Base-by-base conservation (phyloP, 2,888 invertebrate genomes). In the Lepidonotus clava region DNA sequence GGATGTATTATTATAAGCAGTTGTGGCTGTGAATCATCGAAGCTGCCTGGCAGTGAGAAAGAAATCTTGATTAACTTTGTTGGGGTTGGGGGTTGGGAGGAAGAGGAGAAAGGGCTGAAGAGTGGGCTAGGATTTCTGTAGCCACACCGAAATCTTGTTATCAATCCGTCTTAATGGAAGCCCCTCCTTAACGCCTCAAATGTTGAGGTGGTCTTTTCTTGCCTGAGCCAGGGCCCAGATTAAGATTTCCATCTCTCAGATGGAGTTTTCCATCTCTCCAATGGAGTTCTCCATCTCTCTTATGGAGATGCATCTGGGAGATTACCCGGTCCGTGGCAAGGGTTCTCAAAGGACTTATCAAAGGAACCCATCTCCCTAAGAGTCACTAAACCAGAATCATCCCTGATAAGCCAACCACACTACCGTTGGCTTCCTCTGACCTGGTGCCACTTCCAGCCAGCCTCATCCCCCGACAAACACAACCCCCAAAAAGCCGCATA, bases 231-330 rank as follows among this genome's bases (percentile, higher is more conserved):
- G 21, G 21, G 61, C 24, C 8, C 24, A n/a, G 28, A 61, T 61
- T 11, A 61, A 61, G 61, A 61, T 61, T 61, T 61, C 61, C n/a
- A 61, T 61, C 61, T n/a, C n/a, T 28, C n/a, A n/a, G 61, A 18
- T 28, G 28, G 61, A 28, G 61, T n/a, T n/a, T n/a, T n/a, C n/a
- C n/a, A n/a, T n/a, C 53, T 24, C 24, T 6, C 24, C 11, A 24
- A 61, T 61, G 28, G 32, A 61, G 61, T 28, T 61, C 28, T 61
- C 61, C n/a, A 61, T 61, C 61, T n/a, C n/a, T 28, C n/a, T 11
- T 24, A 18, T 28, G 28, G 61, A 28, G 61, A n/a, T n/a, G n/a
- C n/a, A n/a, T n/a, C n/a, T n/a, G n/a, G n/a, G n/a, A n/a, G n/a
- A n/a, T n/a, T 46, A 6, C 18, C 46, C 46, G 6, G 46, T 11